These are phyloP conservation scores for Drosophila leontia DNA, from an alignment of 1,140 invertebrate genomes.

Conservation along the genomic window DNA sequence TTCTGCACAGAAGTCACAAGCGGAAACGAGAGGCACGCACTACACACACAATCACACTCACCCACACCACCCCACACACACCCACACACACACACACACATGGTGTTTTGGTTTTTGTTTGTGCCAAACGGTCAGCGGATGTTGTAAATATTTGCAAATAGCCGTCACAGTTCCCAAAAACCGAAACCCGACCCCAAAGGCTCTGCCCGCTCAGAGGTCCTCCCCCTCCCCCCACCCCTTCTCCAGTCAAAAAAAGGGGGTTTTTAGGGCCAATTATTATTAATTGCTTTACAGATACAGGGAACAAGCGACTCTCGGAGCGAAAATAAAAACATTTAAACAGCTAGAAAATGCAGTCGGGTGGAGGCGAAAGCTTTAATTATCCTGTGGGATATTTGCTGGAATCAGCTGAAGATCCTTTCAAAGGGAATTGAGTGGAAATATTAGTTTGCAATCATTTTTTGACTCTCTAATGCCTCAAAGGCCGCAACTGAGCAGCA, in stretches of 20 bases:
- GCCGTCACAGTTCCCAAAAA: constrained; percentile 49
- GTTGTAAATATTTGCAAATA: constrained; percentile 82
- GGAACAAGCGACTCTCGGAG: constrained; percentile 39
- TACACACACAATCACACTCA: not conserved
- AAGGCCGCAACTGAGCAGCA: too few relatives aligned
- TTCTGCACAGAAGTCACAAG: constrained; percentile 54
- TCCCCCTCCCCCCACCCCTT: not conserved
- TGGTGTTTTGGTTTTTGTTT: constrained; percentile 59
- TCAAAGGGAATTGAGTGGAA: too few relatives aligned
- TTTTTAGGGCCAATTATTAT: constrained; percentile 80
- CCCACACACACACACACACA: constrained; percentile 5
- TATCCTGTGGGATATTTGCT: not conserved
- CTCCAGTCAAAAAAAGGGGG: constrained; percentile 31
- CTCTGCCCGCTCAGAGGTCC: constrained; percentile 2
- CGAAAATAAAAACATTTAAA: constrained; percentile 19
- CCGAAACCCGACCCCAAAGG: constrained; percentile 26
- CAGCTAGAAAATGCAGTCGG: not conserved
- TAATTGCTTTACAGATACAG: constrained; percentile 81
- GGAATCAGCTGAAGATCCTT: too few relatives aligned
- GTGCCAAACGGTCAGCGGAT: constrained; percentile 62
- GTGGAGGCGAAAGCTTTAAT: constrained; percentile 15
- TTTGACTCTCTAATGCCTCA: too few relatives aligned
- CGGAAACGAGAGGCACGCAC: constrained; percentile 9
- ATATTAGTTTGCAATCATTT: too few relatives aligned
- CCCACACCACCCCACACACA: not conserved